Evolutionary conservation across 2,888 invertebrate species (phyloP).

Genomic region (Timandra comae): DNA sequence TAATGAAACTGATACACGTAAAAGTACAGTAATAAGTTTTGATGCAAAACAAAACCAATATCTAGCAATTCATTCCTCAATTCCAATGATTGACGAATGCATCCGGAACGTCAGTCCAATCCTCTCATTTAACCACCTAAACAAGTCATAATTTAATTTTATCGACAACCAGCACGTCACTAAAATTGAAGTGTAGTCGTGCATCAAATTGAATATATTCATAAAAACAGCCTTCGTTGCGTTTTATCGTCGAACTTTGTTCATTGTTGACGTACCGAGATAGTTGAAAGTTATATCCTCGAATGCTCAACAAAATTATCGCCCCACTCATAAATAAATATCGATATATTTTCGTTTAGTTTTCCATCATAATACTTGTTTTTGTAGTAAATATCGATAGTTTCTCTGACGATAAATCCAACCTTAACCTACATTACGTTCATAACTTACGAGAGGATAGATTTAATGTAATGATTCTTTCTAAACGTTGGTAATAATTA

Average conservation of each 20-base stretch:
- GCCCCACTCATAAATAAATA: conserved; percentile 5
- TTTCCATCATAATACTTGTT: not conserved
- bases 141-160: conserved; percentile 8
- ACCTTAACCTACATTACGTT: too few species aligned
- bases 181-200: conserved; percentile 38
- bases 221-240: conserved; percentile 34
- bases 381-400: not conserved
- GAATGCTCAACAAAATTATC: conserved; percentile 20
- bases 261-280: conserved; percentile 31
- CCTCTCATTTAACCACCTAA: conserved; percentile 8
- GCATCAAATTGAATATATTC: conserved; percentile 51
- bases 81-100: conserved; percentile 11
- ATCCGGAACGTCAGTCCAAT: conserved; percentile 16
- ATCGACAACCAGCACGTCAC: conserved; percentile 24
- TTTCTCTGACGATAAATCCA: too few species aligned
- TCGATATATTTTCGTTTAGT: not conserved
- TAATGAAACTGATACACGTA: too few species aligned
- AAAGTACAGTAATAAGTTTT: too few species aligned
- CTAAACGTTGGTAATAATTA: too few species aligned
- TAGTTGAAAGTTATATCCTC: conserved; percentile 25
- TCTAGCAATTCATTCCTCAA: too few species aligned
- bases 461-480: too few species aligned
- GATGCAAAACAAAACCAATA: conserved; percentile 6
- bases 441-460: too few species aligned
- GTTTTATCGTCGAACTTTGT: conserved; percentile 30